Base-by-base conservation (phyloP, 2,113 vertebrate genomes). In the Bagarius yarrelli region DNA sequence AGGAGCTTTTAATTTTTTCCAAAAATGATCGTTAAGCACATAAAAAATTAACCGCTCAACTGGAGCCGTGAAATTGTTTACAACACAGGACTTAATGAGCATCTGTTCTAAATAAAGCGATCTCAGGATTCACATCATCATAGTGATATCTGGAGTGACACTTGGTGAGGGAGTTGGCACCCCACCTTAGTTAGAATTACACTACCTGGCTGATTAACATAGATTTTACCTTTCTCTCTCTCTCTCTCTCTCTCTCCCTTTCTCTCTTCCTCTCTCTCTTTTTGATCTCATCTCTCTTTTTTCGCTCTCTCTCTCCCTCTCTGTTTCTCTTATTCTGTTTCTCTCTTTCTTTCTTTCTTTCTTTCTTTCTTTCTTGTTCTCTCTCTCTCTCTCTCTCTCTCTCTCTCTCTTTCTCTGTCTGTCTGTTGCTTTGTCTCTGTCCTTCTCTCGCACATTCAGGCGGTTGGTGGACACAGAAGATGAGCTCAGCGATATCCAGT, bases 401-500 rank as follows among this genome's bases (percentile, higher is more conserved):
- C 8, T 59, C 23, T 59, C 21, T 23, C 23, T 12, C 30, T 34
- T 6, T 64, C 61, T 64, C 5, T 16, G 13, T 76, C 40, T 66
- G 30, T 60, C 30, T 55, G 14, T 63, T 34, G 18, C 52, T 84
- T 30, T 67, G 32, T 19, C 30, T 50, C 40, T 70, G 18, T 23
- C 16, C 59, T 1, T 60, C 19, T 15, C 16, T 40, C 66, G 16
- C 34, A 57, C 18, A 78, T n/a, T 13, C 83, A 99, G 98, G 87
- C 93, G 94, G 71, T 89, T 99, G 88, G 93, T 99, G 87, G 98
- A 99, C 89, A 96, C 96, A 0, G 97, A 99, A 85, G 98, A 99
- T 91, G 98, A 99, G 83, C 96, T 99, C 87, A 97, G 97, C 52
- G 96, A 97, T 89, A 98, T 99, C 87, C 96, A 96, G 85, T 99